phyloP scores from a whole-genome alignment of 2,113 vertebrate species.

The Oryzias woworae region DNA sequence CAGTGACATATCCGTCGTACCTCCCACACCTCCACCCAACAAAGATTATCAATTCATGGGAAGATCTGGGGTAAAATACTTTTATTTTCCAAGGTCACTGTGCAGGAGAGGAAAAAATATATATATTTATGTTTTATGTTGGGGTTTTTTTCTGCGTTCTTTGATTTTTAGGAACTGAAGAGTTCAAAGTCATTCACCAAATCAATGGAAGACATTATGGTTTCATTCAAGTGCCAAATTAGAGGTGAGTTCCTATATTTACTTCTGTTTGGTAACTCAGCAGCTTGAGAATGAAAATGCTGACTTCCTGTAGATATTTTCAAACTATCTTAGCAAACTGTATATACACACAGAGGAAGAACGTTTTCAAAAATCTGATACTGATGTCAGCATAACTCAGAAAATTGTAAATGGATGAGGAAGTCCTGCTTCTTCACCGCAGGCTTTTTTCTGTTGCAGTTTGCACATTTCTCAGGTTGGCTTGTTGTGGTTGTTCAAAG shows the following conservation, averaged over 20 bases:
- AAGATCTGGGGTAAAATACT: constrained; percentile 69
- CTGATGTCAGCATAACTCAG: not conserved
- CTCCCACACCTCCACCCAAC: constrained; percentile 89
- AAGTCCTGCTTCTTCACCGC: not conserved
- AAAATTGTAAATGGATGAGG: constrained; percentile 3
- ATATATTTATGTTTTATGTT: not conserved
- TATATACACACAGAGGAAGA: constrained; percentile 29
- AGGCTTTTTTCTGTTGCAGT: not conserved
- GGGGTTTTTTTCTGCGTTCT: not conserved
- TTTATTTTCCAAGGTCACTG: not conserved
- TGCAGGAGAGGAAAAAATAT: not conserved
- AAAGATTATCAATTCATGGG: constrained; percentile 54
- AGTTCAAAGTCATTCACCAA: constrained; percentile 82
- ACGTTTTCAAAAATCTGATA: not conserved
- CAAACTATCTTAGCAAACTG: not conserved
- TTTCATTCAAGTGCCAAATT: constrained; percentile 82
- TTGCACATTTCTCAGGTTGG: not conserved
- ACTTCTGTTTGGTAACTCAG: not conserved
- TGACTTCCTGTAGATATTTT: constrained; percentile 29
- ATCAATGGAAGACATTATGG: constrained; percentile 88
- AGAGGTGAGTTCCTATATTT: constrained; percentile 74
- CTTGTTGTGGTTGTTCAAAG: not conserved
- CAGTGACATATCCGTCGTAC: constrained; percentile 88
- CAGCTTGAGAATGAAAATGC: not conserved
- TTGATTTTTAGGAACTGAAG: constrained; percentile 74